Percentiles rank a stretch among this genome's conserved stretches.
phyloP scores from a whole-genome alignment of 1,140 invertebrate species.

The Phthorimaea operculella region DNA sequence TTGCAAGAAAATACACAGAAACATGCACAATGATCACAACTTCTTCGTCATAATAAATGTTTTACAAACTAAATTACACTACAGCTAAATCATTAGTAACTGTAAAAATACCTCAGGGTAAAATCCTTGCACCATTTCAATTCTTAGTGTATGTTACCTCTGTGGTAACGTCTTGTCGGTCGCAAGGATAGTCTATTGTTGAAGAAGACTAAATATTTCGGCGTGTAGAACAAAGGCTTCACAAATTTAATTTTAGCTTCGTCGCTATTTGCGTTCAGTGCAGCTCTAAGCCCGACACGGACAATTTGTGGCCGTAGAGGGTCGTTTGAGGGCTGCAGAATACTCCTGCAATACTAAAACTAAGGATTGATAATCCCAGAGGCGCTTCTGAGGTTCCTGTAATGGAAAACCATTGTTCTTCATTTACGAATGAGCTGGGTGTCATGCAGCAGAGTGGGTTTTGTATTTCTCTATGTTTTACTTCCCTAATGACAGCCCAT shows the following conservation, averaged over 20 bases:
- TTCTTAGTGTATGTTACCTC: too few species aligned
- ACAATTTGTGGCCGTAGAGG: background rate
- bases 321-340: background rate
- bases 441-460: too few species aligned
- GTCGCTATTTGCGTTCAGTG: background rate
- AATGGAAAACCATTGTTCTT: constrained; percentile 33
- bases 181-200: constrained; percentile 23
- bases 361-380: constrained; percentile 20
- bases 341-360: background rate
- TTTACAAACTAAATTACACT: too few species aligned
- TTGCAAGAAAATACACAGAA: too few species aligned
- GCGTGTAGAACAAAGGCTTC: constrained; percentile 29
- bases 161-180: too few species aligned
- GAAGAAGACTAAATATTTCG: constrained; percentile 16
- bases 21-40: too few species aligned
- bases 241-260: constrained; percentile 34
- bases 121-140: too few species aligned
- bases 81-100: too few species aligned
- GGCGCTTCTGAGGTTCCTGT: constrained; percentile 18
- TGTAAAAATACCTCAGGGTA: too few species aligned
- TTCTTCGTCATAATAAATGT: too few species aligned
- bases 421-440: constrained; percentile 17
- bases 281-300: background rate
- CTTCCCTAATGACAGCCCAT: too few species aligned
- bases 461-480: too few species aligned